Evolutionary conservation across 2,888 invertebrate genomes (phyloP).

Genomic region (Idaea straminata): DNA sequence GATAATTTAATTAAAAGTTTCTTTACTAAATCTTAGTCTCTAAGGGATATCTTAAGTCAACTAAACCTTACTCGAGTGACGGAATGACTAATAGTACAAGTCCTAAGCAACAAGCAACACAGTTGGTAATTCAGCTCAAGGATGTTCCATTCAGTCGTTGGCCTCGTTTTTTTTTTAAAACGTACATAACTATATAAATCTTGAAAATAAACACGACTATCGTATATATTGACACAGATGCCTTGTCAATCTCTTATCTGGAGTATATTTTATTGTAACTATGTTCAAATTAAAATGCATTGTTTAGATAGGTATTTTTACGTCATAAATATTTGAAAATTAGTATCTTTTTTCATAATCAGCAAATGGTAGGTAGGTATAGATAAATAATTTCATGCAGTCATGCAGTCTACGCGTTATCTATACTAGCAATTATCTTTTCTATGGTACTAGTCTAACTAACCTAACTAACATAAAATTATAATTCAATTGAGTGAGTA

Average conservation of each 20-base stretch:
- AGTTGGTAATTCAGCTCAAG: not conserved
- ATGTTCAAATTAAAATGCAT: not conserved
- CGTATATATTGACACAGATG: constrained; percentile 38
- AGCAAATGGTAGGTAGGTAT: constrained; percentile 25
- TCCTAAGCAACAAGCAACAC: not conserved
- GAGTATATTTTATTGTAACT: not conserved
- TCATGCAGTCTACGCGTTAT: constrained; percentile 34
- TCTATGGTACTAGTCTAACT: not conserved
- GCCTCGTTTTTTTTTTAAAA: not conserved
- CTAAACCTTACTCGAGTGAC: not conserved
- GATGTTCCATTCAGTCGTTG: not conserved
- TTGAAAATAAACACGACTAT: not conserved
- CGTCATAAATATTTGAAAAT: no score
- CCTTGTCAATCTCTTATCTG: constrained; percentile 17
- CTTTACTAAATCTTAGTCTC: no score
- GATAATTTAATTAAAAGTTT: no score
- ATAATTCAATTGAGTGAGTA: not conserved
- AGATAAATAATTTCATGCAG: constrained; percentile 31
- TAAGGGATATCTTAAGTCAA: not conserved
- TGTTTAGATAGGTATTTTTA: not conserved
- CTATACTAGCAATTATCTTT: not conserved
- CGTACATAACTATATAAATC: not conserved
- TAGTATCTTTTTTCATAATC: not conserved
- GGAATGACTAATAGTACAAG: not conserved
- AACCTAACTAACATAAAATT: not conserved